Evolutionary conservation across 2,797 vertebrate genomes (phyloP).

Genomic region (Sebastes jordani): DNA sequence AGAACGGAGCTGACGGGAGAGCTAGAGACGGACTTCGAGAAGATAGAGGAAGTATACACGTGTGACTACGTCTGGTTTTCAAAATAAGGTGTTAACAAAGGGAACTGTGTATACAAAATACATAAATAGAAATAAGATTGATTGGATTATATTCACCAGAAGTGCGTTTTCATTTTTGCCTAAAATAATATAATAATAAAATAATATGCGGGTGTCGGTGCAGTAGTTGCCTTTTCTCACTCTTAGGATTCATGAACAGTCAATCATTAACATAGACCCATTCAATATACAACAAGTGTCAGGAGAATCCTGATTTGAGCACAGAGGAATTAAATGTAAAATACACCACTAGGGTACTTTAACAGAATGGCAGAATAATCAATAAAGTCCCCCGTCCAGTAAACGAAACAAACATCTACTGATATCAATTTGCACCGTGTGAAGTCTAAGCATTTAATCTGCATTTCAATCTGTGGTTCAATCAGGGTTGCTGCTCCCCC

Average conservation of each 20-base stretch:
- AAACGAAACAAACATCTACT: conserved; percentile 6
- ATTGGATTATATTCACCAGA: too few species aligned
- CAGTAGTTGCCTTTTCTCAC: not conserved
- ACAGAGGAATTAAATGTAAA: not conserved
- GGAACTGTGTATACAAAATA: too few species aligned
- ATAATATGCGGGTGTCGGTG: not conserved
- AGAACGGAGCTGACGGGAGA: accelerated
- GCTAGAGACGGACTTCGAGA: accelerated
- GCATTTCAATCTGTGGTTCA: conserved; percentile 23
- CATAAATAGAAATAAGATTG: too few species aligned
- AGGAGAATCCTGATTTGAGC: not conserved
- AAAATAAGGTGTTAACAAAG: too few species aligned
- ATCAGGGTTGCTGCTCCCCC: conserved; percentile 15
- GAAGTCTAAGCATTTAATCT: not conserved
- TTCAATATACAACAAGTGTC: not conserved
- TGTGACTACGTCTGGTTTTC: accelerated
- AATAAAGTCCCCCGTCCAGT: not conserved
- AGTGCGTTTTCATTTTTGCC: too few species aligned
- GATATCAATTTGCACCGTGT: not conserved
- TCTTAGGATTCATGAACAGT: too few species aligned
- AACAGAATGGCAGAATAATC: not conserved
- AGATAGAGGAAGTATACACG: too few species aligned
- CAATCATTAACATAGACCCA: not conserved
- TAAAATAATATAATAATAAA: too few species aligned
- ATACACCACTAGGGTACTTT: not conserved